phyloP scores from a whole-genome alignment of 2,113 vertebrate species.

The Galemys pyrenaicus region DNA sequence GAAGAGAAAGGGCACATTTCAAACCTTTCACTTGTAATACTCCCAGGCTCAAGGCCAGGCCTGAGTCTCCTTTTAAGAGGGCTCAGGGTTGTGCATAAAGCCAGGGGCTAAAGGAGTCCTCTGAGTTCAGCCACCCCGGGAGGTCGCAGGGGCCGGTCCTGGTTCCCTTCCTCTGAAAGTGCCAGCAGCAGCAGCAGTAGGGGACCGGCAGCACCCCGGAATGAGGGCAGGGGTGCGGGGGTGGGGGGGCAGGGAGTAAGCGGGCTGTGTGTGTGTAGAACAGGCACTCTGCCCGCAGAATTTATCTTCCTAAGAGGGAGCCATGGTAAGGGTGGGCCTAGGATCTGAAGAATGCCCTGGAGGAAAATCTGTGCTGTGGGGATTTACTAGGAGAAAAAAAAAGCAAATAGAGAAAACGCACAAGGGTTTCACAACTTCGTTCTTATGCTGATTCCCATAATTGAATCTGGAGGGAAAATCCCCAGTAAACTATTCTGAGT shows the following conservation, averaged over 20 bases:
- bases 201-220: too few relatives aligned
- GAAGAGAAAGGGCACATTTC: too few relatives aligned
- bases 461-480: constrained; percentile 57
- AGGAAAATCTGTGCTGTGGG: neutral
- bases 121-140: neutral
- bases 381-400: neutral
- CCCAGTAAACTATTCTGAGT: neutral
- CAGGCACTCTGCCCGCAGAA: neutral
- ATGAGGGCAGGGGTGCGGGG: too few relatives aligned
- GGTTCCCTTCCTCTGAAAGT: too few relatives aligned
- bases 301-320: neutral
- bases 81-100: neutral
- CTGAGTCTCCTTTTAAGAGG: neutral
- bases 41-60: too few relatives aligned
- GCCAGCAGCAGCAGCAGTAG: too few relatives aligned
- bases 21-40: neutral
- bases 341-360: neutral
- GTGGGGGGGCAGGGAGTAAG: too few relatives aligned
- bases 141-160: neutral
- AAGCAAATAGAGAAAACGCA: too few relatives aligned
- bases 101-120: neutral
- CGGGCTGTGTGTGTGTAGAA: too few relatives aligned
- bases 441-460: constrained; percentile 44
- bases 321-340: neutral
- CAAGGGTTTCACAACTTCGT: constrained; percentile 4